These are phyloP conservation scores for Zonotrichia leucophrys DNA, from an alignment of 2,113 vertebrate species.

Conservation along the genomic window DNA sequence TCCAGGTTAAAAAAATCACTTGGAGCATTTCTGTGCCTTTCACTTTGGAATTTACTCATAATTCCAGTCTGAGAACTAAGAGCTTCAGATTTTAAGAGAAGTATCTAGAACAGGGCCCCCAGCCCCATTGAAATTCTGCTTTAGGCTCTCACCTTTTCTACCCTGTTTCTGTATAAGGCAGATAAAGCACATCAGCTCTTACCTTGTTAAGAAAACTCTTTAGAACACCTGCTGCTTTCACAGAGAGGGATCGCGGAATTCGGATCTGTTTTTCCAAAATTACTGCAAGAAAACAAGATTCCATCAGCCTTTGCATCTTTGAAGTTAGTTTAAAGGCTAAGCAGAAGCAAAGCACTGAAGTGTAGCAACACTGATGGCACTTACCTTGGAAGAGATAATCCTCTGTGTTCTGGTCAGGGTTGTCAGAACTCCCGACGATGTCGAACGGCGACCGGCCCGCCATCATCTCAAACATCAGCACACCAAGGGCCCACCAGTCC, in stretches of 20 bases:
- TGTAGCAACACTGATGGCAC: not conserved
- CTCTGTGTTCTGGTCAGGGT: conserved; percentile 98
- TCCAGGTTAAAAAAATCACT: not conserved
- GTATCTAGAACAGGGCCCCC: not conserved
- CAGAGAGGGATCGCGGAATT: conserved; percentile 95
- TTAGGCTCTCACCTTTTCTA: not conserved
- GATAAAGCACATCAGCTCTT: not conserved
- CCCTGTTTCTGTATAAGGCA: not conserved
- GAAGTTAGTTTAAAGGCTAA: not conserved
- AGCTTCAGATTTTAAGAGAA: not conserved
- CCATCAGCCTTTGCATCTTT: not conserved
- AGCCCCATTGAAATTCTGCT: not conserved
- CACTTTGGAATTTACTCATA: not conserved
- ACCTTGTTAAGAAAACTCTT: conserved; percentile 99
- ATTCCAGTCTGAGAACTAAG: not conserved
- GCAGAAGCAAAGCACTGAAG: not conserved
- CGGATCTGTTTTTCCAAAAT: conserved; percentile 99
- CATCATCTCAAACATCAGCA: conserved; percentile 99
- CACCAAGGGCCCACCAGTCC: conserved; percentile 98
- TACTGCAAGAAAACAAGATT: conserved; percentile 76
- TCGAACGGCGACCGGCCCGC: conserved; percentile 95
- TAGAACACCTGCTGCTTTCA: conserved; percentile 97
- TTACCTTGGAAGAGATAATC: conserved; percentile 99
- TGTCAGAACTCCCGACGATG: conserved; percentile 97
- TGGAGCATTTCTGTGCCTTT: not conserved